Conservation (phyloP, 2,113 vertebrate species). For the Gallinago undulata region DNA sequence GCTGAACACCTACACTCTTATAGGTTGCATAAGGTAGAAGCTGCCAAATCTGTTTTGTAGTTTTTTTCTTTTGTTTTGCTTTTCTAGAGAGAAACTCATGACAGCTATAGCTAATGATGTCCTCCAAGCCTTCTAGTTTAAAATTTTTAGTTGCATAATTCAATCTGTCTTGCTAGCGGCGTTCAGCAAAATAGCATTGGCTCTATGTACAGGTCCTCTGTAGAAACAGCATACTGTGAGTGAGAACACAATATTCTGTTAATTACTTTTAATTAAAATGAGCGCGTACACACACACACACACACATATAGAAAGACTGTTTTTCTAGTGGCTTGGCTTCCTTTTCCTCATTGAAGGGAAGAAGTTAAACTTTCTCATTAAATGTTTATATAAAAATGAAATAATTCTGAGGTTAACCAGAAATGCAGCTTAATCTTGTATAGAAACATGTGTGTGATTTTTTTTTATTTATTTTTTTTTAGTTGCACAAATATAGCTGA, state of each 20-base stretch:
- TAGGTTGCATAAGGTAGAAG: background rate
- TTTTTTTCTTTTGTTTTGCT: background rate
- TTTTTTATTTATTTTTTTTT: background rate
- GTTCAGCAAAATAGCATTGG: background rate
- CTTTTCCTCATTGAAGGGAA: conserved; percentile 57
- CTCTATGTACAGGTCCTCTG: background rate
- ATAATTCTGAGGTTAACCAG: conserved; percentile 68
- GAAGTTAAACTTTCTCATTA: conserved; percentile 63
- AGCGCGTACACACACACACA: background rate
- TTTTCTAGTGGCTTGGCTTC: conserved; percentile 55
- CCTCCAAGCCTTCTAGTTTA: background rate
- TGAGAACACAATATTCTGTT: conserved; percentile 33
- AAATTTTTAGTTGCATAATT: conserved; percentile 6
- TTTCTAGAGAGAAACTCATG: background rate
- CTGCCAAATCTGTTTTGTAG: background rate
- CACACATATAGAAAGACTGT: background rate
- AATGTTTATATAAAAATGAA: conserved; percentile 64
- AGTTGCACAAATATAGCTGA: conserved; percentile 69
- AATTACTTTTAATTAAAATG: conserved; percentile 66
- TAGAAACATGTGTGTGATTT: conserved; percentile 14
- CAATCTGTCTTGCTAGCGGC: background rate
- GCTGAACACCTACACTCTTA: background rate
- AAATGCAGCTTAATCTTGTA: conserved; percentile 60
- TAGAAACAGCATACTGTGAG: background rate
- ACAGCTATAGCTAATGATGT: background rate